Evolutionary conservation across 2,888 invertebrate genomes (phyloP).

Genomic region (Lepidonotus clava): DNA sequence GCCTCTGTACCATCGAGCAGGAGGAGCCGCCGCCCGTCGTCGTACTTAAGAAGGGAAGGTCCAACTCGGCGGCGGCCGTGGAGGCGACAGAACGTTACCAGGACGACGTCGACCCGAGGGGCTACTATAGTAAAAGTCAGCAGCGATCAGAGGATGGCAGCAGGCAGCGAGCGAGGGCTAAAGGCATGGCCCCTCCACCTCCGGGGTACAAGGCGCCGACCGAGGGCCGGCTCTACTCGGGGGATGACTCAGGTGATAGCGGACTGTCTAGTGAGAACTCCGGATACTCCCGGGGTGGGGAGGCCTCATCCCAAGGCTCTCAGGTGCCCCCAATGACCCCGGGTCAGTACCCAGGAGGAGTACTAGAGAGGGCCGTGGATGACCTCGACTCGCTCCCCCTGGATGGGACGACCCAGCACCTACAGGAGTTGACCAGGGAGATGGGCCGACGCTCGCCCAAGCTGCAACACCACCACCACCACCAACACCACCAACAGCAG

Average conservation of each 20-base stretch:
- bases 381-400: conserved; percentile 51
- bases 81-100: conserved; percentile 69
- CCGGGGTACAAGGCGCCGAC: conserved; percentile 38
- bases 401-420: conserved; percentile 62
- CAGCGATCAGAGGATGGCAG: conserved; percentile 66
- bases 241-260: conserved; percentile 66
- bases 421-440: conserved; percentile 61
- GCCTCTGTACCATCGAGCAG: conserved; percentile 73
- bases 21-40: conserved; percentile 75
- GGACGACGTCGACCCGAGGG: conserved; percentile 57
- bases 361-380: conserved; percentile 52
- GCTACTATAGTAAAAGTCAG: conserved; percentile 69
- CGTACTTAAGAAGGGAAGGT: conserved; percentile 75
- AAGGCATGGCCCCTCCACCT: conserved; percentile 45
- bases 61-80: conserved; percentile 74
- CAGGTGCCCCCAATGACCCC: conserved; percentile 32
- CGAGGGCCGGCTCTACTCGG: conserved; percentile 47
- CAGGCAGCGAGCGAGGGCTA: background rate
- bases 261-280: conserved; percentile 65
- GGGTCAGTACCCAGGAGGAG: conserved; percentile 24
- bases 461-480: conserved; percentile 60
- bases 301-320: background rate
- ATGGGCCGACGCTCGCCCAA: conserved; percentile 52
- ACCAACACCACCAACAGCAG: background rate
- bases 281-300: conserved; percentile 56